Base-by-base conservation (phyloP, 2,888 invertebrate genomes). In the Fabriciana adippe region DNA sequence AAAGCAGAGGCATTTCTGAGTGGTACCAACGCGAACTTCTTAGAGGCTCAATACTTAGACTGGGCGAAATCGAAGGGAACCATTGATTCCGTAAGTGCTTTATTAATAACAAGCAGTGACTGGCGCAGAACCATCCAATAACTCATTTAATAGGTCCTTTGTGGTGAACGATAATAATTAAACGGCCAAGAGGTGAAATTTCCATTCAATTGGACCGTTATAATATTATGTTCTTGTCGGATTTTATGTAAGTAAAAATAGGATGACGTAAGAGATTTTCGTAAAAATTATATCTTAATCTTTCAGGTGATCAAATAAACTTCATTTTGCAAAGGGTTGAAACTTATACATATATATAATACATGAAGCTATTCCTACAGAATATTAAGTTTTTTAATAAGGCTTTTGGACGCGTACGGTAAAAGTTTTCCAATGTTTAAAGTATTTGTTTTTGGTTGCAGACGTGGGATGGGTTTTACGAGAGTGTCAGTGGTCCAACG, bases 381-480 rank as follows among this genome's bases (percentile, higher is more conserved):
- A 16, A 18, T 51, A 51, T 16, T 41, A 51, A 51, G 5, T 18
- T 51, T 35, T 51, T 18, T 4, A 51, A 41, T 18, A 41, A 5
- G 8, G 6, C 41, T 53, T 13, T 56, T 15, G 11, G 15, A 26
- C n/a, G 21, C 8, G 2, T 5, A 21, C n/a, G 47, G 59, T 59
- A 11, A n/a, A 48, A 21, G 59, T 26, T 47, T 48, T 5, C 26
- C 21, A 59, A 56, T 47, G 31, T 50, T 60, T 61, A 41, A 61
- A 51, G 1, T 41, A 2, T 35, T 61, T 61, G 18, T 35, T 61
- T 50, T 62, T 53, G n/a, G 54, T 77, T 76, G 14, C 73, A 92
- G 92, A 88, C 90, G 0, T 92, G 92, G 92, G 90, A 92, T 70
- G 77, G 78, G 26, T 87, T 92, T 64, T 92, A 92, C 76, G 82